Conservation (phyloP, 2,113 vertebrate genomes). For the Thinocorus orbignyianus region DNA sequence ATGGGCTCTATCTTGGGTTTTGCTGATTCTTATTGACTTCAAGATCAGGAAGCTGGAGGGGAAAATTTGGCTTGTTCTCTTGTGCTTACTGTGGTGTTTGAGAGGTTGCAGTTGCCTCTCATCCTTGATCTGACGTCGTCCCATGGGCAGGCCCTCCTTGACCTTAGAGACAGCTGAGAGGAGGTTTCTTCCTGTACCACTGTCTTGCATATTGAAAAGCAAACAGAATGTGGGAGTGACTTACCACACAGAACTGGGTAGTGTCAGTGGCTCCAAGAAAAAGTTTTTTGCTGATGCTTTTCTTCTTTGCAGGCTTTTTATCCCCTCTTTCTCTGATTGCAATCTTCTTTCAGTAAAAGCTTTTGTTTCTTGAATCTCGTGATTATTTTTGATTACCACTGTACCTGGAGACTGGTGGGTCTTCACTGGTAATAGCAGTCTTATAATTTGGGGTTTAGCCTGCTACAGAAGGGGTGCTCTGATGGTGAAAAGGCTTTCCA, state of each 20-base stretch:
- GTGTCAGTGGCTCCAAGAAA: background rate
- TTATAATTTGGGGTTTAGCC: background rate
- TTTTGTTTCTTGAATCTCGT: background rate
- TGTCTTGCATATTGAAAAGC: background rate
- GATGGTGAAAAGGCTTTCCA: background rate
- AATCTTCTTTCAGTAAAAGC: background rate
- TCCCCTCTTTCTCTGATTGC: fast-evolving
- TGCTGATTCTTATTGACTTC: background rate
- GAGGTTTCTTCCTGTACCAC: background rate
- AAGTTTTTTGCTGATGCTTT: background rate
- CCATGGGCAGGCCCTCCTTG: background rate
- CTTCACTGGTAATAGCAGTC: background rate
- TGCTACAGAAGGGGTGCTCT: background rate
- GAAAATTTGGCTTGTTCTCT: background rate
- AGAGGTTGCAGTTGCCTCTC: background rate
- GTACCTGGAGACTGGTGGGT: background rate
- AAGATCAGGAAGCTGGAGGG: background rate
- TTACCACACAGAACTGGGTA: background rate
- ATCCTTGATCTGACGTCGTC: background rate
- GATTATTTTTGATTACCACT: background rate
- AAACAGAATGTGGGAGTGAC: background rate
- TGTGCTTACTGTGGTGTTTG: background rate
- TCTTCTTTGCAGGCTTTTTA: background rate
- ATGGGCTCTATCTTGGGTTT: background rate
- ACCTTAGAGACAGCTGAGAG: background rate